These are phyloP conservation scores for Helleia helle DNA, from an alignment of 2,888 invertebrate species.

Conservation along the genomic window DNA sequence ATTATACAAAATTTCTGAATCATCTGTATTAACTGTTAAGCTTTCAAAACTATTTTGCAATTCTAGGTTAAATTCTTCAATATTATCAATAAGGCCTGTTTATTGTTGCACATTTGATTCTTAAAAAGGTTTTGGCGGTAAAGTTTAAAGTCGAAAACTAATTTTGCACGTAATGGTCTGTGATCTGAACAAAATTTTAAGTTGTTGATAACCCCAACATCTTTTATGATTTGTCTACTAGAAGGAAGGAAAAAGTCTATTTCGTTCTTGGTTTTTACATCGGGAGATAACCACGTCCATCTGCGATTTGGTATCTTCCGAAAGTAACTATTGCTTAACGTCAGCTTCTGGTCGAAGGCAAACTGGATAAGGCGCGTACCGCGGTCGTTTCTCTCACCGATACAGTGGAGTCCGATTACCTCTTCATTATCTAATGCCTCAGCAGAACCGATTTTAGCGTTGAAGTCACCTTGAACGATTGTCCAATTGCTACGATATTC, in stretches of 20 bases:
- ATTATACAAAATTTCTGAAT: too few relatives aligned
- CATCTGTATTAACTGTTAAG: too few relatives aligned
- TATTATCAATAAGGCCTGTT: too few relatives aligned
- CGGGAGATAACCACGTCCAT: constrained; percentile 17
- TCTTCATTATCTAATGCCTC: neutral
- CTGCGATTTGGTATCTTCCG: constrained; percentile 14
- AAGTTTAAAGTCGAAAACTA: neutral
- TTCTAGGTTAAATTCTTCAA: too few relatives aligned
- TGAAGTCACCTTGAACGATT: constrained; percentile 6
- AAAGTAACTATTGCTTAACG: constrained; percentile 14
- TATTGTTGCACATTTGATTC: too few relatives aligned
- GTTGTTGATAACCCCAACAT: constrained; percentile 2
- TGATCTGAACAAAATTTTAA: neutral
- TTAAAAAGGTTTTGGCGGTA: too few relatives aligned
- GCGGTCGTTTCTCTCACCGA: neutral
- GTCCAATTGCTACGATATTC: constrained; percentile 12
- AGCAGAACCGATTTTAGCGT: neutral
- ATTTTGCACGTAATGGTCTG: neutral
- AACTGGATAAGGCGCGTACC: constrained; percentile 10
- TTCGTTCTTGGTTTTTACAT: constrained; percentile 13
- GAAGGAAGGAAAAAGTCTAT: constrained; percentile 16
- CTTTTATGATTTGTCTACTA: constrained; percentile 12
- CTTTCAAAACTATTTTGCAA: neutral
- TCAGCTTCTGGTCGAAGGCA: constrained; percentile 11
- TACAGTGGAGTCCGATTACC: neutral